These are phyloP conservation scores for Blera fallax DNA, from an alignment of 2,888 invertebrate species.

Conservation along the genomic window DNA sequence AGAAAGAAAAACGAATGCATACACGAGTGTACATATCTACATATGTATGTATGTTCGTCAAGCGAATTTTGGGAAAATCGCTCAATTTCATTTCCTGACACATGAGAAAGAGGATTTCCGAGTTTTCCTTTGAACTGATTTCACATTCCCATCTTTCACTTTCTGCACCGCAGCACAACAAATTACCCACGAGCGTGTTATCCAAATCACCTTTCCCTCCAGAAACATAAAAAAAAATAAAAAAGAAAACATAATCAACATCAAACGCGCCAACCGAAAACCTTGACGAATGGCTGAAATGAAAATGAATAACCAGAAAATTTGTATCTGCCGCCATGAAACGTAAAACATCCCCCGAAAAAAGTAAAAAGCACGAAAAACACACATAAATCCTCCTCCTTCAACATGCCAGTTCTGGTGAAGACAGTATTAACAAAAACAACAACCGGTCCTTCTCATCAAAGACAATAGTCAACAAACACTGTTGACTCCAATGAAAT, in stretches of 20 bases:
- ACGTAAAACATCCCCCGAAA: slow-evolving; percentile 46
- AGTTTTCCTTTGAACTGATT: slow-evolving; percentile 47
- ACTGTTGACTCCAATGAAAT: slow-evolving; percentile 7
- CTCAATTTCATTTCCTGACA: slow-evolving; percentile 17
- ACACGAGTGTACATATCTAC: background rate
- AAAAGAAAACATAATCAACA: slow-evolving; percentile 40
- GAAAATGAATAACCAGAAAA: slow-evolving; percentile 57
- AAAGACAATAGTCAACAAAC: slow-evolving; percentile 45
- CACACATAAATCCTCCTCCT: slow-evolving; percentile 45
- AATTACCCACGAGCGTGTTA: slow-evolving; percentile 43
- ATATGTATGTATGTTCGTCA: background rate
- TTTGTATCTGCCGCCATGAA: slow-evolving; percentile 52
- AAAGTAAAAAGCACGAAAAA: slow-evolving; percentile 8
- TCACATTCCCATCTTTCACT: slow-evolving; percentile 34
- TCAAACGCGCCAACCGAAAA: slow-evolving; percentile 47
- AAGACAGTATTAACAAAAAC: slow-evolving; percentile 43
- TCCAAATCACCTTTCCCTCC: slow-evolving; percentile 34
- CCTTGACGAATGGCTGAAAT: slow-evolving; percentile 49
- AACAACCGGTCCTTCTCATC: slow-evolving; percentile 22
- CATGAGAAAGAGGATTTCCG: slow-evolving; percentile 3
- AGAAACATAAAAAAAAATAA: slow-evolving; percentile 1
- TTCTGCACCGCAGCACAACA: slow-evolving; percentile 32
- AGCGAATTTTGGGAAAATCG: background rate
- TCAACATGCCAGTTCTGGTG: slow-evolving; percentile 28
- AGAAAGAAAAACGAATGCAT: background rate